These are phyloP conservation scores for Erebia palarica DNA, from an alignment of 2,888 invertebrate species.

Conservation along the genomic window DNA sequence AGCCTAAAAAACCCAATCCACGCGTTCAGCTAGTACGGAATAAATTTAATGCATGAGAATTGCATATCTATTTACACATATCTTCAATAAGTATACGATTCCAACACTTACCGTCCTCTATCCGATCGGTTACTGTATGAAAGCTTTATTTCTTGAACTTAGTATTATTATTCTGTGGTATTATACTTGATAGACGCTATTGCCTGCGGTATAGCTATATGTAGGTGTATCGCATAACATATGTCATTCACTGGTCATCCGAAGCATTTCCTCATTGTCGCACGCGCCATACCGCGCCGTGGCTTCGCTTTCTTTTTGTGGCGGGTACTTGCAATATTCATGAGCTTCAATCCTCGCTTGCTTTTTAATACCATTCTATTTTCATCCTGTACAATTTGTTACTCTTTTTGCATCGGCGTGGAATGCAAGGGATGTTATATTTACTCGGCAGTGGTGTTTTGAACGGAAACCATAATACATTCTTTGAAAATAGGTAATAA, in stretches of 20 bases:
- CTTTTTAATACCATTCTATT: conserved; percentile 38
- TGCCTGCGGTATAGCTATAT: neutral
- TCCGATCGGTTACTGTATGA: neutral
- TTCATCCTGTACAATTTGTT: conserved; percentile 30
- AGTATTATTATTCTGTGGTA: neutral
- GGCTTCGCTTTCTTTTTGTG: conserved; percentile 53
- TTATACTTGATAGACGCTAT: neutral
- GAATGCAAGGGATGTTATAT: conserved; percentile 25
- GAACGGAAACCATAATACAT: conserved; percentile 14
- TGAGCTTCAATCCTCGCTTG: conserved; percentile 47
- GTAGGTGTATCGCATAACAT: conserved; percentile 22
- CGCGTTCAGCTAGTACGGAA: no score
- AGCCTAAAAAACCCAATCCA: no score
- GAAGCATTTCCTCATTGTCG: conserved; percentile 65
- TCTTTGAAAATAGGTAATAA: neutral
- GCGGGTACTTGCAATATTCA: conserved; percentile 49
- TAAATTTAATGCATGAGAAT: no score
- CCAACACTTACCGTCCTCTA: no score
- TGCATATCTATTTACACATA: no score
- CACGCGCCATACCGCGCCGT: conserved; percentile 50
- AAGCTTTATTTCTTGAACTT: neutral
- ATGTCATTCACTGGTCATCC: conserved; percentile 53
- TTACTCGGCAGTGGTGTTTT: conserved; percentile 10
- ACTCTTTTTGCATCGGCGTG: conserved; percentile 27
- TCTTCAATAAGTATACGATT: no score